Base-by-base conservation (phyloP, 2,888 invertebrate genomes). In the Charanyca ferruginea region DNA sequence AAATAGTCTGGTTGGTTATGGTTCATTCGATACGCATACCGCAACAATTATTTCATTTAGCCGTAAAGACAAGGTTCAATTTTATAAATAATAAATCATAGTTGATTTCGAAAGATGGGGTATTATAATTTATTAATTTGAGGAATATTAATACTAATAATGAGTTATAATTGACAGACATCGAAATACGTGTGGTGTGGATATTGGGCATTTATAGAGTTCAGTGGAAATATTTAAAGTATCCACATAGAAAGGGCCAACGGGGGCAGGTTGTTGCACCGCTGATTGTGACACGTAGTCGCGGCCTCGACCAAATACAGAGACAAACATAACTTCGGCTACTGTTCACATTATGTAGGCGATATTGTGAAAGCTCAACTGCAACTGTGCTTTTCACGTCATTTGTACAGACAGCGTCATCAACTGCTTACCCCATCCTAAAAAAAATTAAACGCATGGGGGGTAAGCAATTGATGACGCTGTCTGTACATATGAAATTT, bases 221-320 rank as follows among this genome's bases (percentile, higher is more conserved):
- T 44, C 18, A 18, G 23, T 52, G 45, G 20, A 35, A 57, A 54
- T 32, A 32, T 32, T 49, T 45, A 20, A 48, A 51, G 25, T 59
- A 57, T 64, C 22, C 7, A 54, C 49, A 55, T 69, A 61, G 77
- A 64, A 76, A 80, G 80, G 65, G 53, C 63, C 41, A 61, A 20
- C 59, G n/a, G 35, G 58, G 45, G 42, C 55, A 64, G 77, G 66
- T 79, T 76, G 73, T 80, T 72, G 80, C 66, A 66, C 80, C 58
- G 38, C 23, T 64, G 62, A 63, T 67, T 80, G 64, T 66, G 76
- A 52, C 60, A 66, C 41, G 60, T 47, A 22, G 51, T 25, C 47
- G 55, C 60, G 63, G 49, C 73, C 60, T 73, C 65, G 63, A 73
- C 58, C 68, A 76, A 79, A 58, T 73, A 60, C 63, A 28, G 57